Conservation (phyloP, 2,113 vertebrate species). For the Synodontis membranacea region DNA sequence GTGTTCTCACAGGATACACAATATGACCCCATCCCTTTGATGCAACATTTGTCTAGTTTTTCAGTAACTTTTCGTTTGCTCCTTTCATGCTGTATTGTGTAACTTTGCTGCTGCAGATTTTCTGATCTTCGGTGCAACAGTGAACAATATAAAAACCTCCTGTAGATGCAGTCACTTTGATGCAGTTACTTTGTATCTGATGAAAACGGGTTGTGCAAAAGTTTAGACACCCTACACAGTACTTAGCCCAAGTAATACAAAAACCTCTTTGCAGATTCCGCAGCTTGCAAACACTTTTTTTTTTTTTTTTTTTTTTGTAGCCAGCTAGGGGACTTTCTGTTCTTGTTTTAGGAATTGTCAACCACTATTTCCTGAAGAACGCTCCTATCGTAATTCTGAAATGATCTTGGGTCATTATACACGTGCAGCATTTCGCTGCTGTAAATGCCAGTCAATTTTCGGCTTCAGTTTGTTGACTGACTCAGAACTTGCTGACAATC, state of each 20-base stretch:
- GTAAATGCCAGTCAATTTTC: not conserved
- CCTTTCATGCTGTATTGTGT: not conserved
- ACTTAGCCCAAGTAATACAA: too few species aligned
- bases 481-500: not conserved
- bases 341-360: not conserved
- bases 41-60: not conserved
- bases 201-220: too few species aligned
- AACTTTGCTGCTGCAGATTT: not conserved
- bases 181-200: not conserved
- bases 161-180: not conserved
- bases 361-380: not conserved
- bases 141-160: not conserved
- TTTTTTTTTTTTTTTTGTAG: too few species aligned
- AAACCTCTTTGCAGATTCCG: too few species aligned
- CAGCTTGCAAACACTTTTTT: not conserved
- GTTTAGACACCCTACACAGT: not conserved
- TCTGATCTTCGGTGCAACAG: not conserved
- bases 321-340: not conserved
- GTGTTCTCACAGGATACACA: not conserved
- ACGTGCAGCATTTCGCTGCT: not conserved
- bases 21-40: not conserved
- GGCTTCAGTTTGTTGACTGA: not conserved
- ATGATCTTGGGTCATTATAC: not conserved
- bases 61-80: not conserved
- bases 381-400: not conserved